Base-by-base conservation (phyloP, 2,113 vertebrate species). In the Coregonus clupeaformis region DNA sequence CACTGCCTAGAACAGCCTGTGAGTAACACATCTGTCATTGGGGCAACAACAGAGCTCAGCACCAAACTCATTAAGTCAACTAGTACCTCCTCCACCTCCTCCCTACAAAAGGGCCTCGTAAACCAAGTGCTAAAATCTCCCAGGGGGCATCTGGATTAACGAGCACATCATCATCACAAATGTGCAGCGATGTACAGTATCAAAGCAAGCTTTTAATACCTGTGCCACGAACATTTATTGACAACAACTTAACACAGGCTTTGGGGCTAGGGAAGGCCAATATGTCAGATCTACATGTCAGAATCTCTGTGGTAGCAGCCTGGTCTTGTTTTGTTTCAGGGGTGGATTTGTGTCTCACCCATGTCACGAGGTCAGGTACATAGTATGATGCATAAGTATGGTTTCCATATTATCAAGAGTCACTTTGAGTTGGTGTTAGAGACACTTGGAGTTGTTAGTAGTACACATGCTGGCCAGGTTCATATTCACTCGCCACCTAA, bases 91-190 rank as follows among this genome's bases (percentile, higher is more conserved):
- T 49, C 66, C 18, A 9, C 20, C 66, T 36, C 68, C 24, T 42
- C 25, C 65, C 36, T 45, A 67, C 73, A 77, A 71, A 77, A 82
- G 77, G 77, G 70, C 67, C 76, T 80, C 73, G 72, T 86, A 86
- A 86, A 84, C 76, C 82, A 76, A 69, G 78, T 68, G 78, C 69
- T 69, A 75, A 80, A 80, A 66, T 73, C 65, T 81, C 81, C 76
- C 66, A 47, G 64, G 36, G 82, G 82, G 60, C 64, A 73, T 25
- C 64, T 77, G 78, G 57, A 72, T 78, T 84, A 82, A 82, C 63
- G 6, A 64, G 60, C 71, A 52, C 49, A 52, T 52, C 74, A 80
- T 82, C 75, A 84, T 83, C 64, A 60, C 77, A 75, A 42, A 79
- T 79, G 72, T 42, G 11, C 7, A 11, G 36, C 36, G 69, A 84